A percentile compares a stretch with the other conserved stretches of the same genome.
These are phyloP conservation scores for Leptobrachium ailaonicum DNA, from an alignment of 2,113 vertebrate species.

Conservation along the genomic window DNA sequence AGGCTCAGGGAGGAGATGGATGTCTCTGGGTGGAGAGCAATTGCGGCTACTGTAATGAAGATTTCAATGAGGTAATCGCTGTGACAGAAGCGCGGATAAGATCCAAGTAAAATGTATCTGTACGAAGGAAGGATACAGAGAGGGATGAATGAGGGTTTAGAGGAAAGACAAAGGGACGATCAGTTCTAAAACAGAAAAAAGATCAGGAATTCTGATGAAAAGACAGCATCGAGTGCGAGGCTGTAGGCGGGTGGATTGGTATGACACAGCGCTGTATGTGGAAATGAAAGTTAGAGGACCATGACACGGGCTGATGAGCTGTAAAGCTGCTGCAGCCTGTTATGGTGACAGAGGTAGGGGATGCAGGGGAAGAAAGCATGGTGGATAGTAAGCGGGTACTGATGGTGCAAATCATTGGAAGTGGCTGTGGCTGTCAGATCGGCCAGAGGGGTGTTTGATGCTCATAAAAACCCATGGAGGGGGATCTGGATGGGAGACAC, in stretches of 20 bases:
- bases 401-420: neutral
- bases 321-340: neutral
- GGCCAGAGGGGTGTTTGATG: too few relatives aligned
- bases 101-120: neutral
- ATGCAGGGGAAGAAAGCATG: neutral
- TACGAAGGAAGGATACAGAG: neutral
- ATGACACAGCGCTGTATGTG: neutral
- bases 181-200: too few relatives aligned
- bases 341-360: neutral
- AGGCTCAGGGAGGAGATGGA: slow-evolving; percentile 11
- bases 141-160: too few relatives aligned
- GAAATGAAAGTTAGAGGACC: neutral
- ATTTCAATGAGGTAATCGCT: slow-evolving; percentile 22
- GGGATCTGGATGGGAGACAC: too few relatives aligned
- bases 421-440: neutral
- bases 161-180: too few relatives aligned
- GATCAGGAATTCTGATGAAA: too few relatives aligned
- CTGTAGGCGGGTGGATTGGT: neutral
- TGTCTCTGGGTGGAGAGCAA: neutral
- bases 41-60: neutral
- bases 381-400: too few relatives aligned
- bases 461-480: too few relatives aligned
- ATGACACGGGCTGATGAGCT: neutral
- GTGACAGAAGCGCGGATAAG: neutral
- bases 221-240: too few relatives aligned